A percentile compares a stretch with the other conserved stretches of the same genome.
Evolutionary conservation across 2,797 vertebrate species (phyloP).

Genomic region (Acropternis orthonyx): DNA sequence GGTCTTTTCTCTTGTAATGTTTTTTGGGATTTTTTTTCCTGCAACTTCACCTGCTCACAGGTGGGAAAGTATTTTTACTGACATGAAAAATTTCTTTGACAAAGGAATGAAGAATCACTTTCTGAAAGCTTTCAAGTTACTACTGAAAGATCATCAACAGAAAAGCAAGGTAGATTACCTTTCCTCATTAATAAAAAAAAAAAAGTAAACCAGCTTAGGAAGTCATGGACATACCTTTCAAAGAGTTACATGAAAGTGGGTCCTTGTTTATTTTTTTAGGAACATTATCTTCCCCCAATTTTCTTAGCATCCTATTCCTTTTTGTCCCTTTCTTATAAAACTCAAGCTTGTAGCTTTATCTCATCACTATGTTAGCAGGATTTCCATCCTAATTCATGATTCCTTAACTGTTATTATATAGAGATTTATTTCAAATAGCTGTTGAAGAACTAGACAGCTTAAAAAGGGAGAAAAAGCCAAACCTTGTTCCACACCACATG

Average conservation of each 20-base stretch:
- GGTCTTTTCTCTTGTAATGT: neutral
- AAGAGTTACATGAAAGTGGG: neutral
- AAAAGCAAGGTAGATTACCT: neutral
- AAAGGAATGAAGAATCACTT: neutral
- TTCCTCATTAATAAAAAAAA: neutral
- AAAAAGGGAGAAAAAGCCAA: rapidly evolving
- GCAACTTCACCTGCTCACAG: neutral
- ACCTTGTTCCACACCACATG: neutral
- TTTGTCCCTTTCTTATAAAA: neutral
- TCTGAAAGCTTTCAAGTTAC: neutral
- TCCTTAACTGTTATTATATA: neutral
- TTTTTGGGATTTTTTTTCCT: neutral
- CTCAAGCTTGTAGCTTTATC: neutral
- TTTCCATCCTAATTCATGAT: neutral
- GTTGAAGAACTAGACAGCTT: neutral
- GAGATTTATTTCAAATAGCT: neutral
- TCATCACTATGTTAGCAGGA: neutral
- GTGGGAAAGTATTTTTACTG: neutral
- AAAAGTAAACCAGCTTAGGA: neutral
- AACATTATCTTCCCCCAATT: neutral
- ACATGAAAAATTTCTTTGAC: neutral
- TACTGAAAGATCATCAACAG: neutral
- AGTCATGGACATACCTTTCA: neutral
- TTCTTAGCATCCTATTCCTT: neutral
- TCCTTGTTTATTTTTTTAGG: neutral